Conservation (phyloP, 2,888 invertebrate species). For the Calameuta filiformis region DNA sequence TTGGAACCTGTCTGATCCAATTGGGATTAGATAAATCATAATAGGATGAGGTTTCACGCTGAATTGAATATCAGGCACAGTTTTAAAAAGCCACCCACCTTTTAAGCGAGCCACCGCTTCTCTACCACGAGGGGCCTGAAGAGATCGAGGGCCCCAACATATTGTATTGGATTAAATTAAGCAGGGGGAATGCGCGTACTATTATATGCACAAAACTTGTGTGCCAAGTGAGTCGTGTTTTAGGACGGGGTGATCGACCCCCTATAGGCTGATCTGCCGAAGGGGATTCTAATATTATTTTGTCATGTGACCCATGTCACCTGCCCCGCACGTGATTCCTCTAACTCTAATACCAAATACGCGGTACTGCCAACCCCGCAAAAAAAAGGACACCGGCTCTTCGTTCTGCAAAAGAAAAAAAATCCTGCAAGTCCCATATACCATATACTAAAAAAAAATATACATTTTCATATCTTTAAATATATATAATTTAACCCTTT, state of each 20-base stretch:
- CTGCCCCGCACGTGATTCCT: constrained; percentile 47
- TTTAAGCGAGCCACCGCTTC: constrained; percentile 46
- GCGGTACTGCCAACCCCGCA: not conserved
- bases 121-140: constrained; percentile 22
- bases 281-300: constrained; percentile 42
- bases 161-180: constrained; percentile 66
- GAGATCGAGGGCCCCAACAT: constrained; percentile 48
- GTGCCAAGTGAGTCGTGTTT: constrained; percentile 63
- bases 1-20: constrained; percentile 52
- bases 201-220: constrained; percentile 59
- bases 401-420: not conserved
- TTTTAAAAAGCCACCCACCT: constrained; percentile 63
- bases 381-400: not conserved
- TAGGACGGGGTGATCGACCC: constrained; percentile 22
- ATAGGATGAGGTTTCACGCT: constrained; percentile 64
- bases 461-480: not conserved
- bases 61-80: constrained; percentile 57
- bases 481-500: not conserved
- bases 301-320: constrained; percentile 57
- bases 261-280: not conserved
- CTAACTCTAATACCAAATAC: constrained; percentile 30
- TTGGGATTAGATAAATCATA: constrained; percentile 60
- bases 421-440: not conserved
- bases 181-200: constrained; percentile 43
- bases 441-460: not conserved